A percentile compares a stretch with the other conserved stretches of the same genome.
Conservation (phyloP, 2,113 vertebrate genomes). For the Clupea harengus region DNA sequence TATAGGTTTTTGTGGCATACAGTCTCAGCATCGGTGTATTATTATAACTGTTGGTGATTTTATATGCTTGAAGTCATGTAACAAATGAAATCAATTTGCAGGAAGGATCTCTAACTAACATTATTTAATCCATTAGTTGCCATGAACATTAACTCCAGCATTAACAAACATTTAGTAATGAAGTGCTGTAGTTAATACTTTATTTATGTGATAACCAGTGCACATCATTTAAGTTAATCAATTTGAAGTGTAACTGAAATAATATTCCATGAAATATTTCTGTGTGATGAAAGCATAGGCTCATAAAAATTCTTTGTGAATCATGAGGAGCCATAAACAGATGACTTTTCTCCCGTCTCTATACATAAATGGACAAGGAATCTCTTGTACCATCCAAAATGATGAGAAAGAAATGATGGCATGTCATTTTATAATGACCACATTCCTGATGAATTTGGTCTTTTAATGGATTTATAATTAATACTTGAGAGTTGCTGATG, state of each 20-base stretch:
- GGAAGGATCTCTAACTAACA: too few species aligned
- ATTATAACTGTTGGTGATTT: neutral
- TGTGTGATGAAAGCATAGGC: conserved; percentile 18
- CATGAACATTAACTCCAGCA: neutral
- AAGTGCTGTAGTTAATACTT: neutral
- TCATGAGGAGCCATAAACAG: conserved; percentile 50
- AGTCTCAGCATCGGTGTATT: neutral
- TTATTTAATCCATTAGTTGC: neutral
- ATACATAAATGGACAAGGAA: conserved; percentile 53
- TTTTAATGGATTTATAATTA: conserved; percentile 68
- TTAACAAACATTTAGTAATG: neutral
- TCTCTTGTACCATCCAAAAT: conserved; percentile 45
- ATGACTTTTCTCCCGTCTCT: conserved; percentile 54
- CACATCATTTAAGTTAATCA: neutral
- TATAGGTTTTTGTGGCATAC: neutral
- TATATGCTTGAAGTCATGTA: too few species aligned
- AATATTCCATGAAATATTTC: neutral
- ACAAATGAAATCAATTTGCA: too few species aligned
- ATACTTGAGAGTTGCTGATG: conserved; percentile 55
- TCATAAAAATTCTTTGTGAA: conserved; percentile 56
- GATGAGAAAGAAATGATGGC: conserved; percentile 48
- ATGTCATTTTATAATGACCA: conserved; percentile 61
- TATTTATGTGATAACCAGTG: neutral
- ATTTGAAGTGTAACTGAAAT: neutral
- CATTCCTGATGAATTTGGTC: conserved; percentile 59